Base-by-base conservation (phyloP, 2,888 invertebrate species). In the Dicyrtoma fusca region DNA sequence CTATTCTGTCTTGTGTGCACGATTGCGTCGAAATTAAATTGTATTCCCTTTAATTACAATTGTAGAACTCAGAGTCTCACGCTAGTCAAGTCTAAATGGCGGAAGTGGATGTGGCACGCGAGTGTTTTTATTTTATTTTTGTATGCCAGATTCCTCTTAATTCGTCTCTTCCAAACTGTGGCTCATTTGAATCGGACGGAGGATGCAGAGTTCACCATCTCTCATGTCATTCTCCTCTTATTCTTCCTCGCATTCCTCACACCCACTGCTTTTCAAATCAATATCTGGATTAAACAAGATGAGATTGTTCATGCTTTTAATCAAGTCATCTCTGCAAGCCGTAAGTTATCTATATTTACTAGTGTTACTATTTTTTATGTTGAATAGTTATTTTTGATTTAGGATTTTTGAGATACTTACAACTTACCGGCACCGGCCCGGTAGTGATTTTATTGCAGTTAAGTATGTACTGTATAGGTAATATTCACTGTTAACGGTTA, bases 261-360 rank as follows among this genome's bases (percentile, higher is more conserved):
- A 51, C 70, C 70, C 1, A 71, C 70, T 0, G 70, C 63, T 21
- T 71, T 71, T 53, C 70, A 71, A 51, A 63, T 71, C 21, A 71
- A 71, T 34, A 71, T 71, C 42, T 71, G 70, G 70, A 63, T 71
- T 21, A 71, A 71, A 23, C 47, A 71, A 63, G 55, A 71, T 63
- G 70, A 71, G 63, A 71, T 71, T 63, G 70, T 71, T 19, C 62
- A 63, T 17, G 53, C 62, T n/a, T 71, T 71, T 23, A 71, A 71
- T 23, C 70, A 71, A 63, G 70, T 63, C 51, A 49, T 53, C 21
- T 62, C 70, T 8, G 70, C 70, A 1, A 63, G 63, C 19, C 51
- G 70, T 71, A 63, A 71, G 70, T 71, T 19, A n/a, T n/a, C n/a
- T n/a, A n/a, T n/a, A n/a, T n/a, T n/a, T n/a, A n/a, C n/a, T n/a